A percentile compares a stretch with the other conserved stretches of the same genome.
Conservation (phyloP, 2,797 vertebrate species). For the Ispidina picta region DNA sequence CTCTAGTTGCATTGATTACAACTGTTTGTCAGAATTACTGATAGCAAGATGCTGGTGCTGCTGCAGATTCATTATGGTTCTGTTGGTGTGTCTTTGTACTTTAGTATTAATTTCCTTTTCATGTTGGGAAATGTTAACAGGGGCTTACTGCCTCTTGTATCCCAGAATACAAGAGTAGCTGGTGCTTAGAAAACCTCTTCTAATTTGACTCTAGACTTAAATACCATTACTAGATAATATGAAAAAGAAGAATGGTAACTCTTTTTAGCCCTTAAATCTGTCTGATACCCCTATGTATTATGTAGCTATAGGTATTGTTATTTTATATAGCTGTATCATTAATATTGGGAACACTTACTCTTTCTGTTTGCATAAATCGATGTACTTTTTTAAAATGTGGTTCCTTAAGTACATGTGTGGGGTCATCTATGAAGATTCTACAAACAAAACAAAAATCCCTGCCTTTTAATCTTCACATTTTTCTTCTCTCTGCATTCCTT, state of each 20-base stretch:
- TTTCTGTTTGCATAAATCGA: background rate
- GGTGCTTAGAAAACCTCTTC: background rate
- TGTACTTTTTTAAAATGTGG: background rate
- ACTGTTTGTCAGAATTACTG: background rate
- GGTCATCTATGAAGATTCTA: background rate
- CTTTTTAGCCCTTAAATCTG: background rate
- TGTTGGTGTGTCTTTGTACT: background rate
- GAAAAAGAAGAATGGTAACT: background rate
- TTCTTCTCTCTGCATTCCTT: background rate
- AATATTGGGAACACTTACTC: background rate
- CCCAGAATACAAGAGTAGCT: background rate
- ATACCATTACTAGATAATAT: background rate
- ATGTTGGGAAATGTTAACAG: background rate
- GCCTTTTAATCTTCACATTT: background rate
- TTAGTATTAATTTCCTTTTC: background rate
- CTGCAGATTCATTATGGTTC: background rate
- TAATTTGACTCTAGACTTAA: background rate
- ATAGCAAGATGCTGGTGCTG: background rate
- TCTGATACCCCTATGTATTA: background rate
- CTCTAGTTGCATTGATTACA: background rate
- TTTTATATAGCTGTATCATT: background rate
- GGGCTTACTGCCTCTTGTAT: background rate
- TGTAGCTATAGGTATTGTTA: background rate
- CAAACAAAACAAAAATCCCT: background rate
- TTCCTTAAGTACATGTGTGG: fast-evolving